phyloP scores from a whole-genome alignment of 2,113 vertebrate species.

The Entomyzon cyanotis region DNA sequence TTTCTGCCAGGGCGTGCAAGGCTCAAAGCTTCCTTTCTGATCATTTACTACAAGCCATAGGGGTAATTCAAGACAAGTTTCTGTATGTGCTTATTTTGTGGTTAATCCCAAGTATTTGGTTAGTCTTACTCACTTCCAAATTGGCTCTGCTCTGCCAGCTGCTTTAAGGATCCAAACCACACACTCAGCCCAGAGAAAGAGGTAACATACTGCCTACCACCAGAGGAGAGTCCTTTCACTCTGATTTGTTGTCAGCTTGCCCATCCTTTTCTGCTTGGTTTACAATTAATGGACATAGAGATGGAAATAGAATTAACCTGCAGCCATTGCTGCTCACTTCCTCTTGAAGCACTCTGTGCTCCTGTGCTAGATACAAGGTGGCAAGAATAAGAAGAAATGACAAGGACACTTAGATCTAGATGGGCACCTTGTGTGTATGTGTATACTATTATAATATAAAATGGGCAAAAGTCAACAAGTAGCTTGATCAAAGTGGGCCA shows the following conservation, averaged over 20 bases:
- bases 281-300: background rate
- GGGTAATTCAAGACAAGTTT: background rate
- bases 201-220: background rate
- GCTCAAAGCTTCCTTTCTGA: background rate
- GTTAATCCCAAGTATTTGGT: background rate
- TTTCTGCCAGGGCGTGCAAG: background rate
- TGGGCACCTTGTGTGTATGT: background rate
- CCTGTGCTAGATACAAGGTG: background rate
- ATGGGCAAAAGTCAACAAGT: constrained; percentile 30
- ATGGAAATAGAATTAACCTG: background rate
- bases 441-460: constrained; percentile 16
- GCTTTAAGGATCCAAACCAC: background rate
- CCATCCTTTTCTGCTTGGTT: background rate
- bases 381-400: background rate
- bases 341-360: background rate
- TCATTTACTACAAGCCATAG: background rate
- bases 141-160: background rate
- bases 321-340: background rate
- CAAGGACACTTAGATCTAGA: constrained; percentile 44
- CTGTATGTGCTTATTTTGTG: background rate
- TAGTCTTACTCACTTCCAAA: background rate
- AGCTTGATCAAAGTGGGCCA: constrained; percentile 45
- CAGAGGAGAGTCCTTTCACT: background rate
- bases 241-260: background rate
- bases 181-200: background rate